phyloP scores from a whole-genome alignment of 1,140 invertebrate genomes.

The Pogonomyrmex californicus region DNA sequence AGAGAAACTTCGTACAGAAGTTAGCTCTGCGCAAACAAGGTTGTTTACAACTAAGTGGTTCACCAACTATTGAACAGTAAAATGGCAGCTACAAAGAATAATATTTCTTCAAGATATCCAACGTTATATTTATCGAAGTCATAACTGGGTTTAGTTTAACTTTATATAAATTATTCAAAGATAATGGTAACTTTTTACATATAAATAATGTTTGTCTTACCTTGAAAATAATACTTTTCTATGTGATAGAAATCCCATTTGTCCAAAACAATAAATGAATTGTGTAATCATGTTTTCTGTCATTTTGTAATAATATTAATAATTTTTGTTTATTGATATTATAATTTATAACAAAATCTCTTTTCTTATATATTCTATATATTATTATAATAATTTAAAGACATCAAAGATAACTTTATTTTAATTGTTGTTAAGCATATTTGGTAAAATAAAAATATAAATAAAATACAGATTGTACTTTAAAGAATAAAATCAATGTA shows the following conservation, averaged over 20 bases:
- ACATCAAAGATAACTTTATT: neutral
- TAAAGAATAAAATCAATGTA: neutral
- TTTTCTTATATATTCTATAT: neutral
- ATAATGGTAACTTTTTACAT: neutral
- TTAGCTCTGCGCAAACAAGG: conserved; percentile 37
- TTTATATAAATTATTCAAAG: neutral
- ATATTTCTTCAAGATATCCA: neutral
- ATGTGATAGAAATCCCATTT: neutral
- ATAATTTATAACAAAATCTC: neutral
- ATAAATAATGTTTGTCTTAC: neutral
- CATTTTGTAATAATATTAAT: neutral
- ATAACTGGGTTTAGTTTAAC: neutral
- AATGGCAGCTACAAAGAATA: conserved; percentile 18
- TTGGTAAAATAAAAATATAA: neutral
- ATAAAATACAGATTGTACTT: neutral
- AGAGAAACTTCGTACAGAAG: conserved; percentile 32
- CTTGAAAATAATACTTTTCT: neutral
- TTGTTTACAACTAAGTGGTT: conserved; percentile 50
- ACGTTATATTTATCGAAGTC: neutral
- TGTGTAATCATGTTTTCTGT: neutral
- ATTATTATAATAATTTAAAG: neutral
- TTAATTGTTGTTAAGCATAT: neutral
- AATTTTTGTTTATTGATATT: neutral
- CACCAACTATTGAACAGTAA: conserved; percentile 7
- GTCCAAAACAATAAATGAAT: neutral